These are phyloP conservation scores for Nesometra sesokonis DNA, from an alignment of 35 echinoderm and acorn worm genomes.

Conservation along the genomic window DNA sequence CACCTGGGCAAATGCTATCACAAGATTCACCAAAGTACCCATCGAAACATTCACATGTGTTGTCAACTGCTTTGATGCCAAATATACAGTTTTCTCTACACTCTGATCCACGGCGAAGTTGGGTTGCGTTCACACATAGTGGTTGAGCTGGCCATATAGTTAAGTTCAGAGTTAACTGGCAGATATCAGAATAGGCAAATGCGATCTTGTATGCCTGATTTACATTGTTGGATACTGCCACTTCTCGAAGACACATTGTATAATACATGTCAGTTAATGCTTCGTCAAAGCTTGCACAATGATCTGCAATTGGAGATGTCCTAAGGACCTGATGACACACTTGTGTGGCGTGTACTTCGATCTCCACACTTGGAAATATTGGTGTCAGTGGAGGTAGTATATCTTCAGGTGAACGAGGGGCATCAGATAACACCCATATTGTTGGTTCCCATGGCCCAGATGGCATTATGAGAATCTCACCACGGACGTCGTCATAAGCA, in stretches of 20 bases:
- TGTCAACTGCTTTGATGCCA: constrained; percentile 8
- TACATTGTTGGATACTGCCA: constrained; percentile 33
- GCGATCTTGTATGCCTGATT: constrained; percentile 48
- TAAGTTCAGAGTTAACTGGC: constrained; percentile 46
- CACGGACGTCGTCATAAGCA: constrained; percentile 34
- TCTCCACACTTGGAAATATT: constrained; percentile 16
- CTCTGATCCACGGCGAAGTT: constrained; percentile 46
- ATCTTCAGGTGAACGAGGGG: constrained; percentile 9
- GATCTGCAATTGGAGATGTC: constrained; percentile 26
- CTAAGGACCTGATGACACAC: constrained; percentile 33
- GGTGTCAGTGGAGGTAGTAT: not conserved
- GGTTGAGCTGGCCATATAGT: constrained; percentile 51
- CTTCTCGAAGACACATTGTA: constrained; percentile 39
- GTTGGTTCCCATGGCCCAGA: constrained; percentile 52
- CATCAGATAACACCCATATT: constrained; percentile 69
- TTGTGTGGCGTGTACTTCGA: constrained; percentile 3
- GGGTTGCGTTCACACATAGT: constrained; percentile 48
- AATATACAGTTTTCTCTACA: constrained; percentile 60
- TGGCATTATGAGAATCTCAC: constrained; percentile 22
- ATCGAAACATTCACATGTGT: constrained; percentile 30
- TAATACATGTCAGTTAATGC: constrained; percentile 41
- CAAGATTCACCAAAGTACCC: constrained; percentile 56
- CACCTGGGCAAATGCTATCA: constrained; percentile 51
- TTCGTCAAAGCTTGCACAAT: constrained; percentile 17
- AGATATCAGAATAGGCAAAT: constrained; percentile 74